Evolutionary conservation across 2,113 vertebrate species (phyloP), one percentile per base, ranked within the genome.

Genomic region (Eretmochelys imbricata): DNA sequence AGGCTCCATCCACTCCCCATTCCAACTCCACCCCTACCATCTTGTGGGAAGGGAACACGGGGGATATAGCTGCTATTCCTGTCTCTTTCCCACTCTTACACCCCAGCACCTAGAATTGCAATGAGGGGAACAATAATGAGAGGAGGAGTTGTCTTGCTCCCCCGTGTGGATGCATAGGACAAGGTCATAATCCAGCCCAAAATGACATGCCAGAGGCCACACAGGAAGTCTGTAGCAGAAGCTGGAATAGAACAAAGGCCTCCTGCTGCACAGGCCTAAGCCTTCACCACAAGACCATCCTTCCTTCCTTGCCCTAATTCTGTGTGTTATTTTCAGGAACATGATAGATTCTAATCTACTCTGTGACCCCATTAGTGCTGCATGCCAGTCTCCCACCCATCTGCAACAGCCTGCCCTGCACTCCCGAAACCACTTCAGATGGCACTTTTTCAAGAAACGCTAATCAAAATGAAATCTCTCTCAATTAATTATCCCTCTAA

Each of bases 401-500:
- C 88, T 62, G 11, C 89, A 96, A 87, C 76, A 95, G 93, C 91
- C 69, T 0, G 42, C 87, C 90, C 65, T 82, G 54, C 91, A 96
- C 90, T 76, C 72, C 91, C 85, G 75, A 95, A 95, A 91, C 89
- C 92, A 89, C 95, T 97, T 97, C 94, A 95, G 88, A 96, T 95
- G 96, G 96, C 94, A 93, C 93, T 96, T 97, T 97, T 97, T 97
- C 94, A 96, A 97, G 96, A 86, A 93, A 96, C 80, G 1, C 85
- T 94, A 95, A 94, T 96, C 96, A 92, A 96, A 96, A 97, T 78
- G 38, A 97, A 93, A 95, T 94, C 93, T 97, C 80, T 97, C 92
- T 95, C 96, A 97, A 97, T 97, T 91, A 97, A 98, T 97, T 97
- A 97, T 95, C 94, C 75, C 50, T 96, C 89, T 95, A 78, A 92